Base-by-base conservation (phyloP, 2,888 invertebrate genomes). In the Leptothorax acervorum region DNA sequence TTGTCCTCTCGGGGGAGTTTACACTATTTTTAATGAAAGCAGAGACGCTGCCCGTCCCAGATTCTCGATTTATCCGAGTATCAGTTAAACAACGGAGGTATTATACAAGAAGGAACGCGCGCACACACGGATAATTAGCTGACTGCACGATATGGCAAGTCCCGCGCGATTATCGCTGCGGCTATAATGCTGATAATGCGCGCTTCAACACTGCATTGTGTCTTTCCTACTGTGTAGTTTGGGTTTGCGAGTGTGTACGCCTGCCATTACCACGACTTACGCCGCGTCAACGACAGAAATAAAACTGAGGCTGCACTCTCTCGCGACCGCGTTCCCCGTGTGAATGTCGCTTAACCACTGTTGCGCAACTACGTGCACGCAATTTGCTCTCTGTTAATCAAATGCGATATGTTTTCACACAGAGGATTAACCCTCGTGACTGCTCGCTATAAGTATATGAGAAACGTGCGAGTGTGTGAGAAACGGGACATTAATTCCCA, bases 361-460 rank as follows among this genome's bases (percentile, higher is more conserved):
- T 78, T 68, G 45, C 78, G 78, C 45, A 57, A 78, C 68, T 45
- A 31, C 31, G 23, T n/a, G 11, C 57, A 45, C 51, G 78, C 66
- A 78, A 78, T 68, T 78, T 78, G 45, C 35, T 78, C 45, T 66
- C 78, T 68, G 78, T 78, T 78, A 78, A 68, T 78, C 78, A 68
- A 57, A 45, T n/a, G 57, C 55, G 28, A 66, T 66, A 66, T 57
- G 45, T 66, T 78, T 78, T 68, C 45, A 45, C 57, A 45, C 35
- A 23, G 45, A 23, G 45, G 28, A 66, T 78, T 78, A 68, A 57
- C 42, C 31, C 65, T 78, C 15, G 68, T 4, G 42, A 18, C 55
- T n/a, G 45, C 31, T 31, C 31, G 55, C n/a, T n/a, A 45, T n/a
- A 45, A 55, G 31, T n/a, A 15, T 3, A 45, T n/a, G 57, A 65